Evolutionary conservation across 2,888 invertebrate genomes (phyloP).

Genomic region (Ariolimax columbianus): DNA sequence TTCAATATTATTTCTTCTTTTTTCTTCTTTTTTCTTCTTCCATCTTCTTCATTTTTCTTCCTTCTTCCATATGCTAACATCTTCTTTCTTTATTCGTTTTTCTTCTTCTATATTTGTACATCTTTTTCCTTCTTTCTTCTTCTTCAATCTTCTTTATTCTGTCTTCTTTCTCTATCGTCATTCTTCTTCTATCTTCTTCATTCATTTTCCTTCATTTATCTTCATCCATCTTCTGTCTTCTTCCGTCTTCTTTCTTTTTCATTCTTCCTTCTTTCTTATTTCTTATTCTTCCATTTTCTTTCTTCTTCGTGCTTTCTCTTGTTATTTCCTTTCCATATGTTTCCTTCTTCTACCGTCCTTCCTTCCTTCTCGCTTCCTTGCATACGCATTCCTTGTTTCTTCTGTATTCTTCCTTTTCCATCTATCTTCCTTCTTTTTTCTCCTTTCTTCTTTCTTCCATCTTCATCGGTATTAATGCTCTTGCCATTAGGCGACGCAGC

Average conservation of each 20-base stretch:
- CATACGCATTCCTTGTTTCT: background rate
- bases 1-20: background rate
- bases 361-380: background rate
- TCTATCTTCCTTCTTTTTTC: background rate
- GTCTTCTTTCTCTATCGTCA: background rate
- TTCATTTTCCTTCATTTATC: conserved; percentile 20
- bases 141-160: background rate
- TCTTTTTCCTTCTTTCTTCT: conserved; percentile 10
- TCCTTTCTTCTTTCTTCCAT: background rate
- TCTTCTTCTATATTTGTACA: background rate
- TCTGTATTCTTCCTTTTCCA: background rate
- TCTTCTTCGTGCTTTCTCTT: background rate
- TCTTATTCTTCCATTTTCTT: background rate
- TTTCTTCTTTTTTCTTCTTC: background rate
- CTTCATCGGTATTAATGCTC: background rate
- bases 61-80: background rate
- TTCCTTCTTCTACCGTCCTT: background rate
- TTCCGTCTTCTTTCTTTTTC: background rate
- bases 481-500: too few species aligned
- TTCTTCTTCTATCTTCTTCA: background rate
- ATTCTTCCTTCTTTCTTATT: background rate
- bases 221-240: conserved; percentile 12
- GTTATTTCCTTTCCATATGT: background rate
- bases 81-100: background rate
- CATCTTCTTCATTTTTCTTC: background rate